Conservation (phyloP, 2,113 vertebrate genomes). For the Dicentrarchus labrax region DNA sequence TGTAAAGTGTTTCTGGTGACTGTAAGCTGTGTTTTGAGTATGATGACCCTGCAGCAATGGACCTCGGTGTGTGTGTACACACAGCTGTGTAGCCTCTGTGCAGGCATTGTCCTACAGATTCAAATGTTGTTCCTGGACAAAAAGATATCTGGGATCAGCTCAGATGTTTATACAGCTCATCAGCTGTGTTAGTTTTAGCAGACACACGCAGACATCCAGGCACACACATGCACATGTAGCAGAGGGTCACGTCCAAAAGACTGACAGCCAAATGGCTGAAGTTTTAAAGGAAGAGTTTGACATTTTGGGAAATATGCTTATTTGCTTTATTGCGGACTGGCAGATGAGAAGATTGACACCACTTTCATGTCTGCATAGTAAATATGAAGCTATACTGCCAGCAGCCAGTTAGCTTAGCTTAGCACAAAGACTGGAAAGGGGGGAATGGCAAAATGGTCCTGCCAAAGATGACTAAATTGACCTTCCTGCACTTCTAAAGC, state of each 20-base stretch:
- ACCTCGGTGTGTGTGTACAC: slow-evolving; percentile 55
- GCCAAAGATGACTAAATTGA: not conserved
- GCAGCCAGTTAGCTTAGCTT: not conserved
- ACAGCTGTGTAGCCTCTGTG: slow-evolving; percentile 76
- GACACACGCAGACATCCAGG: slow-evolving; percentile 31
- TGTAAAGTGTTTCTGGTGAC: slow-evolving; percentile 49
- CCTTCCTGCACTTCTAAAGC: not conserved
- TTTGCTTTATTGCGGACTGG: not conserved
- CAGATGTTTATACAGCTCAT: slow-evolving; percentile 74
- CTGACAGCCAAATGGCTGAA: not conserved
- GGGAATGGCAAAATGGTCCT: not conserved
- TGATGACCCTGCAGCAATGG: slow-evolving; percentile 60
- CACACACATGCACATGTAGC: not conserved
- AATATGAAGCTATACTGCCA: not conserved
- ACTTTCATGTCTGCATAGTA: not conserved
- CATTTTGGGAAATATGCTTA: not conserved
- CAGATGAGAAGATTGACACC: not conserved
- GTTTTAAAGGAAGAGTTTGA: not conserved
- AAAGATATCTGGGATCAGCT: slow-evolving; percentile 67
- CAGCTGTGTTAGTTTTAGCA: slow-evolving; percentile 69
- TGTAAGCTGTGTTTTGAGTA: slow-evolving; percentile 56
- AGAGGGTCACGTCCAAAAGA: slow-evolving; percentile 10
- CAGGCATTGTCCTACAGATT: slow-evolving; percentile 72
- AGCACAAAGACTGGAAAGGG: slow-evolving; percentile 1
- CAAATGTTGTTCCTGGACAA: slow-evolving; percentile 72